Base-by-base conservation (phyloP, 2,113 vertebrate genomes). In the Poeciliopsis prolifica region DNA sequence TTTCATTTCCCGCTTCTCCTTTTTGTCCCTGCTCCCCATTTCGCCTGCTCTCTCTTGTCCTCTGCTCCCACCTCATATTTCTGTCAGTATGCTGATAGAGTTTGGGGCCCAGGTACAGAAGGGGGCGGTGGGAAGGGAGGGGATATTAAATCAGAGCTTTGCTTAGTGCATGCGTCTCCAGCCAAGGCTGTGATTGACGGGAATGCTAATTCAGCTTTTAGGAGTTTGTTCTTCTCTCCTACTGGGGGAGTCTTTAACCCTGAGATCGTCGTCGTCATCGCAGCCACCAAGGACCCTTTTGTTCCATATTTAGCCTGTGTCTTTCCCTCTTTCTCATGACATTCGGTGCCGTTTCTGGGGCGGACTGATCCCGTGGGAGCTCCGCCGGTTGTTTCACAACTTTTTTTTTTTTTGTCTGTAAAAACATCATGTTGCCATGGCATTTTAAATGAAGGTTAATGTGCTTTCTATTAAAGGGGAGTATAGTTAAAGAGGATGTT, bases 181-280 rank as follows among this genome's bases (percentile, higher is more conserved):
- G 65, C 80, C 85, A 71, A 42, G 42, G 62, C 75, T 75, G 68
- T 88, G 90, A 94, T 91, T 82, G 90, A 91, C 92, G 85, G 90
- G 87, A 91, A 93, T 91, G 88, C 89, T 93, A 93, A 92, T 91
- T 91, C 87, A 90, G 90, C 87, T 91, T 87, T 87, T 78, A 83
- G 87, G 82, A 85, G 90, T 87, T 91, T 89, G 76, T 86, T 88
- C 85, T 85, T 67, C 71, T 83, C 85, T 69, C 74, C 77, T 80
- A 28, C 87, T 75, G 83, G 85, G 85, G 78, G 83, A 87, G 80
- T 86, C 81, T 87, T 87, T 89, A 88, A 86, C 81, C 85, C 84
- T 70, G 80, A 87, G 87, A 85, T 51, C 81, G 74, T 91, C 54
- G n/a, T 40, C 30, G 31, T 67, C 60, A 63, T 74, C 83, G 37